Conservation (phyloP, 2,113 vertebrate genomes). For the Clupea harengus region DNA sequence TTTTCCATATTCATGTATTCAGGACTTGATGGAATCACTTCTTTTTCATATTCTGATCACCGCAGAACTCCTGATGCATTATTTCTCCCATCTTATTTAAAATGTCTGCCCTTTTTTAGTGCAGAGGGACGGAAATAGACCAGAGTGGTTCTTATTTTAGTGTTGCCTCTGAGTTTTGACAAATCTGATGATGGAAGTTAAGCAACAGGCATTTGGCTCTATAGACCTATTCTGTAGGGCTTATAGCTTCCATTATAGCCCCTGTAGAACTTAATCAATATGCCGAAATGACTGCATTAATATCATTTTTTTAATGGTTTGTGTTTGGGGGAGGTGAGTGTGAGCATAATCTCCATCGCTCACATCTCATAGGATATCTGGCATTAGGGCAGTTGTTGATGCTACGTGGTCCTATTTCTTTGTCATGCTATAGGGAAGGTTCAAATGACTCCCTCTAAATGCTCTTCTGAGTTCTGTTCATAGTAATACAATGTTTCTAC, state of each 20-base stretch:
- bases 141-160: not conserved
- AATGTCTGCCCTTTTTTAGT: not conserved
- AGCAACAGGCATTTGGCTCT: not conserved
- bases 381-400: too few species aligned
- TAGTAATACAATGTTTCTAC: not conserved
- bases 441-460: not conserved
- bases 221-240: not conserved
- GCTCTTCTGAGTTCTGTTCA: not conserved
- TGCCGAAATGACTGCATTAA: conserved; percentile 5
- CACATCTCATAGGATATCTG: too few species aligned
- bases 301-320: not conserved
- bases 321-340: not conserved
- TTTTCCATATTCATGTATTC: conserved; percentile 15
- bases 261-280: not conserved
- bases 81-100: not conserved
- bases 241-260: not conserved
- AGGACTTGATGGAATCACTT: conserved; percentile 6
- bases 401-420: too few species aligned
- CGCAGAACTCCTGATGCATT: conserved; percentile 1
- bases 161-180: not conserved
- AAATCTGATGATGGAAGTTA: not conserved
- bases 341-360: not conserved
- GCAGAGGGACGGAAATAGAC: not conserved
- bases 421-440: not conserved
- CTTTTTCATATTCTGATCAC: not conserved